Conservation (phyloP, 2,888 invertebrate genomes). For the Calephelis perditalis region DNA sequence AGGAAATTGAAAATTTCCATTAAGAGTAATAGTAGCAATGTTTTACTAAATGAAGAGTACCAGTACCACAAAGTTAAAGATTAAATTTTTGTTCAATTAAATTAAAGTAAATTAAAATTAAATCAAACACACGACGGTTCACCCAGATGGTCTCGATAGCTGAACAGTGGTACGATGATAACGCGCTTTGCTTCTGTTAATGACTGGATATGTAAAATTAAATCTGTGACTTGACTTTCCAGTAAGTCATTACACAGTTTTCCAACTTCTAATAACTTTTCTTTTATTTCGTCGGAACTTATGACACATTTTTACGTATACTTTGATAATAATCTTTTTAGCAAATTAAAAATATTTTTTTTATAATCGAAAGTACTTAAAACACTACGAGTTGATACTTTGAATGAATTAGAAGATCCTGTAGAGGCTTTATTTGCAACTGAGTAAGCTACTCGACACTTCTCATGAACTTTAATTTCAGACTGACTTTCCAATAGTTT, state of each 20-base stretch:
- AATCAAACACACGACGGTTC: too few species aligned
- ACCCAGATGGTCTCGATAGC: neutral
- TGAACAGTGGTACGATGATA: neutral
- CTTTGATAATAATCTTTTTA: neutral
- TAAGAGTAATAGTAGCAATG: too few species aligned
- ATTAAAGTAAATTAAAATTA: too few species aligned
- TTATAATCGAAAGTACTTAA: neutral
- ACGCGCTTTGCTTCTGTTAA: neutral
- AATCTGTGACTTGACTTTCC: neutral
- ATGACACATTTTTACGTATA: neutral
- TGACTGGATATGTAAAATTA: neutral
- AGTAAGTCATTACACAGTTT: neutral
- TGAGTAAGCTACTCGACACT: constrained; percentile 1
- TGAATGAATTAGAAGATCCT: neutral
- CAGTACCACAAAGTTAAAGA: neutral
- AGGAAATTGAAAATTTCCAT: neutral
- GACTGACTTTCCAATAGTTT: neutral
- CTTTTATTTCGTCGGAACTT: neutral
- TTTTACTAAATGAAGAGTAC: too few species aligned
- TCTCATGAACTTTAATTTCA: constrained; percentile 9
- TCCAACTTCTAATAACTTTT: neutral
- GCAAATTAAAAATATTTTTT: neutral
- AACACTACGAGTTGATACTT: neutral
- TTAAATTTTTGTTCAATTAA: neutral
- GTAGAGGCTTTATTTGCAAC: neutral